phyloP scores from a whole-genome alignment of 92 coral and sea anemone genomes.

The Metridium senile region DNA sequence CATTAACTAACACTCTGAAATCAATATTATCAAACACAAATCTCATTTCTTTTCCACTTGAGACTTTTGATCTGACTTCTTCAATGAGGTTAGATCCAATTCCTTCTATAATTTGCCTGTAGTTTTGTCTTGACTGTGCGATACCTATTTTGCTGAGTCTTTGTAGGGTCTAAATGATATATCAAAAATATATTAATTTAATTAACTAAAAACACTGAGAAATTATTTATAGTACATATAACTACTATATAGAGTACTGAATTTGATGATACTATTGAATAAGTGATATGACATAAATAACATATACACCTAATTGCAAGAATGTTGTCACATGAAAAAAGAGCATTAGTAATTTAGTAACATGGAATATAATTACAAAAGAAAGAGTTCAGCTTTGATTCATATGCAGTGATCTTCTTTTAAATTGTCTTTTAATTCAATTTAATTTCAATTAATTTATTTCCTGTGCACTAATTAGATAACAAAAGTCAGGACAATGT shows the following conservation, averaged over 20 bases:
- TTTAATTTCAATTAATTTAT: no score
- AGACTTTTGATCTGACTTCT: slow-evolving; percentile 17
- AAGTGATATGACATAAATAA: no score
- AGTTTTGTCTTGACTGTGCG: slow-evolving; percentile 45
- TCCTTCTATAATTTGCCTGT: slow-evolving; percentile 47
- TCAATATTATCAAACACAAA: slow-evolving; percentile 53
- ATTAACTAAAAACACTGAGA: neutral
- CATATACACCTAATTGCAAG: no score
- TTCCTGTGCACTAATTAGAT: no score
- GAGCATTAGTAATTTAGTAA: no score
- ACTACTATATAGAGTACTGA: neutral
- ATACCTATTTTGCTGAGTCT: slow-evolving; percentile 44
- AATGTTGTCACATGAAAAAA: no score
- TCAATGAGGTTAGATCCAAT: slow-evolving; percentile 47
- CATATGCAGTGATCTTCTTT: no score
- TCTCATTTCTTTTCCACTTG: no score
- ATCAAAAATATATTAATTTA: neutral
- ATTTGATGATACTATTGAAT: neutral
- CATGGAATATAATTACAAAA: no score
- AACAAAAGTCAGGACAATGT: no score
- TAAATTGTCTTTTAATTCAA: no score
- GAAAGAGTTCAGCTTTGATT: no score
- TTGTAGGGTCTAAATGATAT: slow-evolving; percentile 50
- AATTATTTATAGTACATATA: neutral
- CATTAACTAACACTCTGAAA: slow-evolving; percentile 45